Evolutionary conservation across 2,113 vertebrate genomes (phyloP), one percentile per base, ranked within the genome.

Genomic region (Plectropomus leopardus): DNA sequence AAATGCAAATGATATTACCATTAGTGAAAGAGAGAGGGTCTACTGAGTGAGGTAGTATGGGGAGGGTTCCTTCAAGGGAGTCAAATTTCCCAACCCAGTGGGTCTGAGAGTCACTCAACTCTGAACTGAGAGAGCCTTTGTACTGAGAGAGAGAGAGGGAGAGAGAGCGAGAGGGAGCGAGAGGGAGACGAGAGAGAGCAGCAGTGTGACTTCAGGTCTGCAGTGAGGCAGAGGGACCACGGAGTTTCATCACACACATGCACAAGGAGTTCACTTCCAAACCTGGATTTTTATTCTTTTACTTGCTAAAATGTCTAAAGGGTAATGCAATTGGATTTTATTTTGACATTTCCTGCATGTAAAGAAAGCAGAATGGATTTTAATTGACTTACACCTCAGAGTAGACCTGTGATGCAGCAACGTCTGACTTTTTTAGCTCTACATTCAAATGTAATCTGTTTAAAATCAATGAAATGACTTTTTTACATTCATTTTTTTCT

Each of bases 101-200:
- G 78, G 82, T 76, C 78, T 78, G 72, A 76, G 78, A 89, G 86
- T 87, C 76, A 85, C 78, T 84, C 65, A 26, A 73, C 83, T 80
- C 76, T 15, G 64, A 88, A 92, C 93, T 93, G 89, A 91, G 88
- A 73, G 74, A 75, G 88, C 53, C 92, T 94, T 93, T 94, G 93
- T 93, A 59, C 87, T 69, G 81, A 24, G 72, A 72, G 78, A 75
- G 84, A 28, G 87, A 55, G 80, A 32, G 82, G 61, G 87, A 45
- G 81, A 51, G 63, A 24, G 64, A 42, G 60, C 51, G 60, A 73
- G 76, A 55, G 71, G 70, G 63, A 76, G 79, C 63, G 65, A 53
- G 75, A 30, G 82, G 50, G 75, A 63, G 21, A 63, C 70, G 79
- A 68, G 65, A 53, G 75, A 30, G 82, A 54, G 75, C 47, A 63